Base-by-base conservation (phyloP, 2,113 vertebrate species). In the Brachypteracias leptosomus region DNA sequence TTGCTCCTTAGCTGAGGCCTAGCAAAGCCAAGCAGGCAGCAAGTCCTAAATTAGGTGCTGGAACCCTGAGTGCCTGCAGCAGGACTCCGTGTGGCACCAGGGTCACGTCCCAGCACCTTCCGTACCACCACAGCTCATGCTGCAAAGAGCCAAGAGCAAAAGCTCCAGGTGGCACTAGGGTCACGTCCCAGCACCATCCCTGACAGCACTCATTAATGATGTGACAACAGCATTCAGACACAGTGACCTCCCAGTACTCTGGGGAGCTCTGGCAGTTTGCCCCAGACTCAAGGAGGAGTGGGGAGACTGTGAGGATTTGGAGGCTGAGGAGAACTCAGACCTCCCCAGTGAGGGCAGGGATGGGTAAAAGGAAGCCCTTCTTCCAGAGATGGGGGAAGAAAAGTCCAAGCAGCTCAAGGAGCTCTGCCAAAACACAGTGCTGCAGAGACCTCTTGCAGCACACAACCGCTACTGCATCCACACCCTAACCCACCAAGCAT, bases 361-460 rank as follows among this genome's bases (percentile, higher is more conserved):
- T 2, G 13, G 52, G 42, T 38, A 19, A 44, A 29, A 38, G 0
- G 0, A 51, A 88, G 18, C 33, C 11, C n/a, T 40, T 19, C 8
- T 16, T 51, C 10, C 70, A 33, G 66, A 36, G 40, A 3, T 4
- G 28, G 14, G 54, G 35, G 2, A 11, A n/a, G 47, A 33, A 20
- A 15, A 40, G 77, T 19, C 2, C 1, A 3, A 40, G 36, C 63
- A n/a, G 82, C 13, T 51, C 0, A 2, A 33, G 36, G 20, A 59
- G 52, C 57, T n/a, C n/a, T n/a, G 6, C 5, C 0, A 4, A 88
- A 88, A 59, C 1, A 1, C 18, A 18, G 95, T 87, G 81, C 89
- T 96, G 89, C 90, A 93, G 94, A 82, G 97, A 95, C 97, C 96
- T 85, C 97, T 97, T 74, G 91, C 91, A 93, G 97, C 51, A 10